Evolutionary conservation across 2,113 vertebrate species (phyloP).

Genomic region (Pheucticus melanocephalus): DNA sequence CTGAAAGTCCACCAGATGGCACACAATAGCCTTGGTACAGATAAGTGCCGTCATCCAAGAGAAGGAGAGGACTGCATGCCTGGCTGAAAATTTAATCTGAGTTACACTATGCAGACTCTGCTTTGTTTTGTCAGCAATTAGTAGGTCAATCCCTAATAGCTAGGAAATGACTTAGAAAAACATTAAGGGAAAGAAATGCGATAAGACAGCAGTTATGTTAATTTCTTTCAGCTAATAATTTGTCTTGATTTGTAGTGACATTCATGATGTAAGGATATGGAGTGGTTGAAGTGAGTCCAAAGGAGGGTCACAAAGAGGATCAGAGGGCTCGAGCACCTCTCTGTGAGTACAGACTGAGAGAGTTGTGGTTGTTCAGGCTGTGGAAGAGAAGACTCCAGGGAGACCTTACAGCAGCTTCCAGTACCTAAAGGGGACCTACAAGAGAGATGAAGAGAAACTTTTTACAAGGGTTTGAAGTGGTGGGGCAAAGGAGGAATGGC

Average conservation of each 20-base stretch:
- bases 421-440: neutral
- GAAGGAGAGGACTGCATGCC: neutral
- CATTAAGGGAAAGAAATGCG: neutral
- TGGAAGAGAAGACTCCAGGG: neutral
- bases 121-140: neutral
- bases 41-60: neutral
- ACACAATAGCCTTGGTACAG: conserved; percentile 32
- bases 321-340: neutral
- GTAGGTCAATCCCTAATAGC: neutral
- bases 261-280: neutral
- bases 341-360: neutral
- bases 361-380: neutral
- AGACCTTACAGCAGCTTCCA: neutral
- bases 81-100: neutral
- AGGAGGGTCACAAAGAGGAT: neutral
- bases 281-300: neutral
- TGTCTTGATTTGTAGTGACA: neutral
- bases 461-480: neutral
- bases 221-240: neutral
- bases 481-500: neutral
- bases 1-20: conserved; percentile 66
- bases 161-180: neutral
- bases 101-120: neutral
- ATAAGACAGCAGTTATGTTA: neutral
- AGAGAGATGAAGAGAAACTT: neutral